Conservation (phyloP, 2,888 invertebrate species). For the Brachylomia viminalis region DNA sequence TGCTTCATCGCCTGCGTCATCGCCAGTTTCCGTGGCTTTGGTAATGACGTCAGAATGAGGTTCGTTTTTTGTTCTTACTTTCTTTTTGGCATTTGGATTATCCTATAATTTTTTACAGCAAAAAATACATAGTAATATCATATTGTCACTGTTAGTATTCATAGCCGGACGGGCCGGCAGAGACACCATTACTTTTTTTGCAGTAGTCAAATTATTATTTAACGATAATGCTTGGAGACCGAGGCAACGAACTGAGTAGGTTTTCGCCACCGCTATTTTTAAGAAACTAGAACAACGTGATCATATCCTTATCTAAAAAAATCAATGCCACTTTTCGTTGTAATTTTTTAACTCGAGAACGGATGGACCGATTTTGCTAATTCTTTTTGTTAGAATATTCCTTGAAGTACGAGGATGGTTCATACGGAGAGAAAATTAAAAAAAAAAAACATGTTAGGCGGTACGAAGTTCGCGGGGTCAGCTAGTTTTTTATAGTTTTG, state of each 20-base stretch:
- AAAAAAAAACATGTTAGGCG: too few relatives aligned
- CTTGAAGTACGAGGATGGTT: too few relatives aligned
- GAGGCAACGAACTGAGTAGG: neutral
- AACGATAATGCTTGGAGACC: neutral
- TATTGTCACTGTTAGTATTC: neutral
- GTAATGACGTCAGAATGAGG: neutral
- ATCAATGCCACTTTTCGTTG: too few relatives aligned
- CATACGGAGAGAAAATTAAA: too few relatives aligned
- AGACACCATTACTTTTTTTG: neutral
- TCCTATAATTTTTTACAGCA: neutral
- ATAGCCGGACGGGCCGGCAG: too few relatives aligned
- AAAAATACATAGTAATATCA: neutral
- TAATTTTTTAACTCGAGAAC: too few relatives aligned
- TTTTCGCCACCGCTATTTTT: rapidly evolving
- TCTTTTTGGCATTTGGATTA: slow-evolving; percentile 11
- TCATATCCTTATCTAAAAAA: too few relatives aligned
- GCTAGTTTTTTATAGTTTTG: too few relatives aligned
- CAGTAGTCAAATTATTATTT: neutral
- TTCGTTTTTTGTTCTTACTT: neutral
- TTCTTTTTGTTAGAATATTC: too few relatives aligned
- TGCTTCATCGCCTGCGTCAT: neutral
- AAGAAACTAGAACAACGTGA: neutral
- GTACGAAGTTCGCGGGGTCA: too few relatives aligned
- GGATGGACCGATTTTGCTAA: too few relatives aligned
- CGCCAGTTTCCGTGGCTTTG: neutral